Base-by-base conservation (phyloP, 1,140 invertebrate species). In the Chionoecetes opilio region DNA sequence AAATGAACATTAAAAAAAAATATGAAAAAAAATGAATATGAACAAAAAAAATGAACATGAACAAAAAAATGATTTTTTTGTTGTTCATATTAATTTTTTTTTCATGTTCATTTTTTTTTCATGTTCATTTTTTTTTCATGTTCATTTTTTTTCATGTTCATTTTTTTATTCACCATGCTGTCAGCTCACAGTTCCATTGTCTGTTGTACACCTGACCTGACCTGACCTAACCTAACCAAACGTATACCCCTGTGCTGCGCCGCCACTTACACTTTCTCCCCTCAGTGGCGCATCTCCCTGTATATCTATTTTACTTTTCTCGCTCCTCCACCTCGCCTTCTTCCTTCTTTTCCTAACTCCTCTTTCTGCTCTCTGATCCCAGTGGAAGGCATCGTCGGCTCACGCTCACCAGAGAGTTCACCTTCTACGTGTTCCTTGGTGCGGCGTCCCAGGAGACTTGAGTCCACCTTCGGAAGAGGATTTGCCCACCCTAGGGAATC, bases 381-480 rank as follows among this genome's bases (percentile, higher is more conserved):
- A 26, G 31, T 37, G 91, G 82, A 29, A 35, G 29, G 29, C 82
- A 63, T 82, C 53, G 34, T 84, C 82, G 35, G 84, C 41, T 26
- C 41, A 91, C 5, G 90, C 31, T 37, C 31, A 26, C 90, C 14
- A 17, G 92, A 38, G 92, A 32, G 92, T 38, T 38, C 84, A 87
- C 92, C 92, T 93, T 93, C 92, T 93, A 87, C 92, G 84, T 93
- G 92, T 53, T 93, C 92, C 92, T 87, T 53, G 84, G 38, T 84
- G 38, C 41, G 82, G 46, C 85, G 38, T 38, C 92, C 90, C 84
- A 14, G 17, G 86, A 86, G 93, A 8, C 75, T 82, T 1, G 85
- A 75, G 93, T 89, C 93, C 93, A 93, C 93, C 93, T 93, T 93
- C 93, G 86, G 93, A 89, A 93, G 93, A 88, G 93, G 93, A 93